Evolutionary conservation across 2,797 vertebrate species (phyloP).

Genomic region (Luscinia megarhynchos): DNA sequence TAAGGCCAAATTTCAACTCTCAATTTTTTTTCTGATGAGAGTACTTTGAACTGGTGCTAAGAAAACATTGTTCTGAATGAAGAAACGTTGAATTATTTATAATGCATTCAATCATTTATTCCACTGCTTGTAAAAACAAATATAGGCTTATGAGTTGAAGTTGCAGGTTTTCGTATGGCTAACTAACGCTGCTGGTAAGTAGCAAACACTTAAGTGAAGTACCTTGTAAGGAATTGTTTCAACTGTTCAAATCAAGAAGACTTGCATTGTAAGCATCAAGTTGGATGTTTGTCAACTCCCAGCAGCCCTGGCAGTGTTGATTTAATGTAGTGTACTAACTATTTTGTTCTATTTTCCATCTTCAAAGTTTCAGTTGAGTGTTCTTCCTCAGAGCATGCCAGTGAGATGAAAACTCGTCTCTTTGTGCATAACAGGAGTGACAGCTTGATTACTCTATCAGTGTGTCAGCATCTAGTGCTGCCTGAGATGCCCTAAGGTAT

Average conservation of each 20-base stretch:
- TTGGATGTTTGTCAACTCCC: neutral
- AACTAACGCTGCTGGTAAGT: neutral
- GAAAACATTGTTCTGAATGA: conserved; percentile 2
- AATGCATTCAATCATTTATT: conserved; percentile 18
- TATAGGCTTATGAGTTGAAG: neutral
- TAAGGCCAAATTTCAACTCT: neutral
- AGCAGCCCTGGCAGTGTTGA: neutral
- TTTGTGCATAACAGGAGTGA: neutral
- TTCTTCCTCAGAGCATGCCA: neutral
- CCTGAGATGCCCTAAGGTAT: neutral
- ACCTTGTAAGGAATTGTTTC: neutral
- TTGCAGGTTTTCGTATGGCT: conserved; percentile 13
- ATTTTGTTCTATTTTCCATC: neutral
- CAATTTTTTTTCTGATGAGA: neutral
- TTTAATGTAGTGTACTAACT: neutral
- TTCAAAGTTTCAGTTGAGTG: neutral
- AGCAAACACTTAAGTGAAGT: conserved; percentile 21
- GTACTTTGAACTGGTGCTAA: conserved; percentile 18
- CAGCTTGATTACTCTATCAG: neutral
- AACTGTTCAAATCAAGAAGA: neutral
- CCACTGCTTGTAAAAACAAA: conserved; percentile 6
- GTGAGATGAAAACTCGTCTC: neutral
- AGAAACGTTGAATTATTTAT: conserved; percentile 17
- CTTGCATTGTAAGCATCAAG: neutral
- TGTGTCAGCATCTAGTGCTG: neutral